phyloP scores from a whole-genome alignment of 2,888 invertebrate genomes.

The Drosophila yooni region DNA sequence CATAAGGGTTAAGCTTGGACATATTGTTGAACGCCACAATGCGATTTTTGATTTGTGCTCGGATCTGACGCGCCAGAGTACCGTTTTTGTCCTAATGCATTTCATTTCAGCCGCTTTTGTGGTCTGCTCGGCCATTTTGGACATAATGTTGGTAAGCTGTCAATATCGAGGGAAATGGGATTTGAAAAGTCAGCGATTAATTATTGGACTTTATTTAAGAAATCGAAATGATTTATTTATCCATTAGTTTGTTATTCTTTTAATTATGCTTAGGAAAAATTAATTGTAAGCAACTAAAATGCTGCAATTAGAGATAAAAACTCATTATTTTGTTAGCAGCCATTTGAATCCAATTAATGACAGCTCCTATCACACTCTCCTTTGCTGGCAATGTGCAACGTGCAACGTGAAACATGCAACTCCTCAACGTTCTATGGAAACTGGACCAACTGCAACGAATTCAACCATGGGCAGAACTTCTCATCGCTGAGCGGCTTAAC shows the following conservation, averaged over 20 bases:
- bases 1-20: conserved; percentile 63
- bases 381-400: conserved; percentile 1
- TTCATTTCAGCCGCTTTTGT: conserved; percentile 84
- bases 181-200: not conserved
- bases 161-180: not conserved
- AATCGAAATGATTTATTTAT: not conserved
- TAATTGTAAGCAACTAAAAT: not conserved
- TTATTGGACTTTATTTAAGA: not conserved
- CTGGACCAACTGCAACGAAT: conserved; percentile 17
- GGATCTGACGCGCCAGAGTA: conserved; percentile 77
- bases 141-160: conserved; percentile 82
- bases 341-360: conserved; percentile 44
- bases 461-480: conserved; percentile 69
- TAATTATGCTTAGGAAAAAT: not conserved
- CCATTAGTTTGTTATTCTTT: not conserved
- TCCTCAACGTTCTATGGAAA: not conserved
- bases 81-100: conserved; percentile 82
- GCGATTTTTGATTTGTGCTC: conserved; percentile 83
- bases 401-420: not conserved
- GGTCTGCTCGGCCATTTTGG: conserved; percentile 82
- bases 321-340: conserved; percentile 7
- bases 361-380: conserved; percentile 31
- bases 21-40: conserved; percentile 79
- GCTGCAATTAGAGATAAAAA: conserved; percentile 19
- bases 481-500: conserved; percentile 77